Evolutionary conservation across 2,888 invertebrate species (phyloP), one percentile per base, ranked within the genome.

Genomic region (Mythimna loreyi): DNA sequence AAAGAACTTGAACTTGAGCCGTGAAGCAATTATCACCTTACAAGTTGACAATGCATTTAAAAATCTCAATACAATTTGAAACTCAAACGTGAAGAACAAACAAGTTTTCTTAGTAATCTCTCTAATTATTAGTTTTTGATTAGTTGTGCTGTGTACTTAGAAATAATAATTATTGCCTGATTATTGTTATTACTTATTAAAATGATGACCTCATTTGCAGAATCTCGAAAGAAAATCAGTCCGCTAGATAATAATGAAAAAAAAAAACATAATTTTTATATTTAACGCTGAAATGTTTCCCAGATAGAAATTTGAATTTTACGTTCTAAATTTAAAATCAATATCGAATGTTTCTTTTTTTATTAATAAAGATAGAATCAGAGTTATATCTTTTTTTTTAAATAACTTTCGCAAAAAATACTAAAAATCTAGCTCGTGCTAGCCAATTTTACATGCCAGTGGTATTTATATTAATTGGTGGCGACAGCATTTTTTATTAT

Each of bases 101-200:
- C 87, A 88, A 86, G 89, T 92, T 92, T 92, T 91, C 88, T 91
- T 92, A 92, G 91, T 91, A 92, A 89, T 91, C 91, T 92, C 92
- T 92, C 91, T 92, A 89, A 90, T 92, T n/a, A n/a, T n/a, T 93
- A 94, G 94, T 93, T 94, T 28, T 92, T 87, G 87, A 91, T 94
- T 95, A 95, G 94, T 94, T 94, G 95, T 95, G 95, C 95, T 93
- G 95, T 95, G 95, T 95, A 95, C 91, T 94, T 95, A 95, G 94
- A 87, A 61, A 77, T 93, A 92, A 92, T 85, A 86, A 88, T 87
- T 79, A 86, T 82, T 83, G 83, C 75, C 81, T 85, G 78, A 83
- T 76, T 82, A 83, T 81, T 81, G 64, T 85, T 75, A 79, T 80
- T 68, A 82, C 87, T 85, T 75, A 77, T 78, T 28, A 81, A 88